Evolutionary conservation across 1,140 invertebrate species (phyloP).

Genomic region (Caenorhabditis brenneri): DNA sequence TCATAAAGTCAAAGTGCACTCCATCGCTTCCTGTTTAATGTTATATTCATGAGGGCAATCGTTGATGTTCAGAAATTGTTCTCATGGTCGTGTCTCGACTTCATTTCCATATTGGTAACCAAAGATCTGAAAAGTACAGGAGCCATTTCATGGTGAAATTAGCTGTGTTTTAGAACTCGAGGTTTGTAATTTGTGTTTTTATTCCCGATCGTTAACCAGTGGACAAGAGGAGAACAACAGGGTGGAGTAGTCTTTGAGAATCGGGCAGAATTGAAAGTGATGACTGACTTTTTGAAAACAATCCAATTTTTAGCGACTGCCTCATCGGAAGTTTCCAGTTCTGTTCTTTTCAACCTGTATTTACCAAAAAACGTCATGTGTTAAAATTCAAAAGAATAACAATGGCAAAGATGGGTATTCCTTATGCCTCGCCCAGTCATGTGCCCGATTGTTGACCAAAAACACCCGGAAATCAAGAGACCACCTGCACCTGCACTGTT

Average conservation of each 20-base stretch:
- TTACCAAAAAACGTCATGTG: slow-evolving; percentile 40
- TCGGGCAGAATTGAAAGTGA: neutral
- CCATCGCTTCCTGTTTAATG: neutral
- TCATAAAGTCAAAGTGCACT: neutral
- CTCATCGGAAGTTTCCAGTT: neutral
- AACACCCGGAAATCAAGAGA: neutral
- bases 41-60: slow-evolving; percentile 11
- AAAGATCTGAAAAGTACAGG: neutral
- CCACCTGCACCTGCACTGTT: neutral
- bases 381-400: neutral
- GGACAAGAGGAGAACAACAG: neutral
- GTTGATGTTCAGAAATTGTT: neutral
- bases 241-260: neutral
- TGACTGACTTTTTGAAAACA: slow-evolving; percentile 19
- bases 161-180: neutral
- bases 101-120: neutral
- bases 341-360: neutral
- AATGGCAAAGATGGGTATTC: neutral
- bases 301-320: neutral
- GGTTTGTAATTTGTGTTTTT: no score
- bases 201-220: neutral
- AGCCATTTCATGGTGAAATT: neutral
- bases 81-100: neutral
- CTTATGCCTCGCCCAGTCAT: neutral
- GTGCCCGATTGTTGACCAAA: slow-evolving; percentile 4